Evolutionary conservation across 2,797 vertebrate genomes (phyloP).

Genomic region (Cottoperca gobio): DNA sequence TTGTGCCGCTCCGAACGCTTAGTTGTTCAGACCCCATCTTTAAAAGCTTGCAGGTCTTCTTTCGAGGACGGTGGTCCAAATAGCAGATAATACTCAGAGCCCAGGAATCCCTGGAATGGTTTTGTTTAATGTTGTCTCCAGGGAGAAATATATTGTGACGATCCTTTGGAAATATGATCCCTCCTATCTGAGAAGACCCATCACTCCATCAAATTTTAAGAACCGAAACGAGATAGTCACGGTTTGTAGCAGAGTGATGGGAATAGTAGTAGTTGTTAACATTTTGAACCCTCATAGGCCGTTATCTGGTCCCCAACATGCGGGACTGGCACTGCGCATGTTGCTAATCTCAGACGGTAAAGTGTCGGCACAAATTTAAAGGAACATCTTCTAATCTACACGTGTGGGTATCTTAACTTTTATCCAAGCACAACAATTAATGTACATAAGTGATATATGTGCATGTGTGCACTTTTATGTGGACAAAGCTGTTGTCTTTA

Average conservation of each 20-base stretch:
- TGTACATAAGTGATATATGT: background rate
- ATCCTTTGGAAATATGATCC: conserved; percentile 76
- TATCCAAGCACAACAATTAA: conserved; percentile 25
- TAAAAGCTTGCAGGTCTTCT: conserved; percentile 63
- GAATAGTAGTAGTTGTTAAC: conserved; percentile 53
- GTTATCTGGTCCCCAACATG: conserved; percentile 65
- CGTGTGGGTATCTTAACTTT: conserved; percentile 48
- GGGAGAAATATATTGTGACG: conserved; percentile 77
- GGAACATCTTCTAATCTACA: conserved; percentile 35
- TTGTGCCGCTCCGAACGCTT: conserved; percentile 49
- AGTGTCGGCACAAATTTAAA: conserved; percentile 39
- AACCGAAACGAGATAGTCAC: conserved; percentile 69
- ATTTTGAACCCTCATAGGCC: conserved; percentile 56
- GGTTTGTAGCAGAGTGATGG: conserved; percentile 49
- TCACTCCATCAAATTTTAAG: conserved; percentile 71
- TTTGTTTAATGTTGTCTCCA: conserved; percentile 79
- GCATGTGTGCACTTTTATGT: background rate
- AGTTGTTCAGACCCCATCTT: conserved; percentile 56
- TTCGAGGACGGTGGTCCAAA: conserved; percentile 76
- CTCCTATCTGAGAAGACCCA: conserved; percentile 59
- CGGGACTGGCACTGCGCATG: conserved; percentile 44
- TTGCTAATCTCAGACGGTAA: conserved; percentile 47
- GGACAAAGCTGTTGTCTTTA: background rate
- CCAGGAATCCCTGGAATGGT: conserved; percentile 82
- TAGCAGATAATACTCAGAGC: conserved; percentile 77